Conservation (phyloP, 2,888 invertebrate genomes). For the Neocrepidodera transversa region DNA sequence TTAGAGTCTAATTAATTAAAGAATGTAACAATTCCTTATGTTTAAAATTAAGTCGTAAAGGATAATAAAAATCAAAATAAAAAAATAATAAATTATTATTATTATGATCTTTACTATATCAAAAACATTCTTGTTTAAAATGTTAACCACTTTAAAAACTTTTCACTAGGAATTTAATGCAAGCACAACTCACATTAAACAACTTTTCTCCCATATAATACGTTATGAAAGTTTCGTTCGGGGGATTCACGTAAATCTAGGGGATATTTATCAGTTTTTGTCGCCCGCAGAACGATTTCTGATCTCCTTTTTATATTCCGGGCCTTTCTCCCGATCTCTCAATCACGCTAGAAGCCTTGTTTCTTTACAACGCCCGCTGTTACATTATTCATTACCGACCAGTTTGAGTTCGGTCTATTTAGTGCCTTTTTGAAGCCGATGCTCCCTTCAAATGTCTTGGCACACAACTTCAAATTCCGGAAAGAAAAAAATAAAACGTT, state of each 20-base stretch:
- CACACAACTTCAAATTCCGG: conserved; percentile 30
- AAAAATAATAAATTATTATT: too few species aligned
- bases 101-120: too few species aligned
- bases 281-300: conserved; percentile 61
- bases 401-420: conserved; percentile 45
- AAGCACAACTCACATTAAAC: conserved; percentile 45
- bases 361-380: conserved; percentile 61
- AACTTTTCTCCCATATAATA: conserved; percentile 45
- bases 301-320: conserved; percentile 63
- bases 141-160: conserved; percentile 11
- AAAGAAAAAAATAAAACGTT: too few species aligned
- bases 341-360: conserved; percentile 60
- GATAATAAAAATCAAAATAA: too few species aligned
- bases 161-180: conserved; percentile 39
- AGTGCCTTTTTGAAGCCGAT: conserved; percentile 50
- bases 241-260: conserved; percentile 55
- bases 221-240: conserved; percentile 47
- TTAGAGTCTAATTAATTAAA: too few species aligned
- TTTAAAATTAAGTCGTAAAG: too few species aligned
- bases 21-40: too few species aligned
- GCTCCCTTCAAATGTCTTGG: conserved; percentile 7
- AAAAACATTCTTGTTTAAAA: neutral
- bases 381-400: conserved; percentile 60
- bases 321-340: conserved; percentile 61
- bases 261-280: conserved; percentile 62